phyloP scores from a whole-genome alignment of 2,113 vertebrate species.

The Menidia beryllina region DNA sequence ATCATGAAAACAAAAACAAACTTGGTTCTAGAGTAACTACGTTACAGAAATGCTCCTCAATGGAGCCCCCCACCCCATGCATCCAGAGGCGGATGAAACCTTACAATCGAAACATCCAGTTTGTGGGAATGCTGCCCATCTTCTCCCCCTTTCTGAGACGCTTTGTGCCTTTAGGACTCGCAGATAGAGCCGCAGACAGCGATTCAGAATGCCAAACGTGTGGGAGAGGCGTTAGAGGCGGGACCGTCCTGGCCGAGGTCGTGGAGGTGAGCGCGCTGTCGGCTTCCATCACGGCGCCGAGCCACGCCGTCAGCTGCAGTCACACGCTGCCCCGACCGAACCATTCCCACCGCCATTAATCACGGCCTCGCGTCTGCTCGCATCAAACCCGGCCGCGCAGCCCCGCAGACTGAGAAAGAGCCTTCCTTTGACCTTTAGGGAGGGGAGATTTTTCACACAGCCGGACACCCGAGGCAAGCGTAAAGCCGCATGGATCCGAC shows the following conservation, averaged over 20 bases:
- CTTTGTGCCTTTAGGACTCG: background rate
- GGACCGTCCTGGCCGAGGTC: conserved; percentile 44
- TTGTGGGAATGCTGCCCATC: background rate
- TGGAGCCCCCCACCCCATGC: no score
- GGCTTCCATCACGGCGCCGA: conserved; percentile 48
- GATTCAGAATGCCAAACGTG: conserved; percentile 21
- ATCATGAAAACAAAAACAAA: no score
- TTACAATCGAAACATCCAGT: no score
- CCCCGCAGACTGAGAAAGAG: conserved; percentile 5
- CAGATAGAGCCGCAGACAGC: conserved; percentile 8
- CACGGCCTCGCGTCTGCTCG: conserved; percentile 69
- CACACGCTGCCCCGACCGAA: conserved; percentile 71
- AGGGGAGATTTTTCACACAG: background rate
- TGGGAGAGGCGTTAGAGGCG: conserved; percentile 1
- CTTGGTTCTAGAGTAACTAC: no score
- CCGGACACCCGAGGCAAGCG: background rate
- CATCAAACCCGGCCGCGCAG: conserved; percentile 49
- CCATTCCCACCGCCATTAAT: conserved; percentile 79
- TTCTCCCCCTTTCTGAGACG: background rate
- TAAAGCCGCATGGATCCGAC: background rate
- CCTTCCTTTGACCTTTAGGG: background rate
- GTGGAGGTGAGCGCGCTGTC: conserved; percentile 55
- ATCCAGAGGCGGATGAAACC: no score
- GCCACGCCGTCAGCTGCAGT: conserved; percentile 51
- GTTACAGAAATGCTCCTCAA: no score